Base-by-base conservation (phyloP, 2,888 invertebrate species). In the Heteromyza rotundicornis region DNA sequence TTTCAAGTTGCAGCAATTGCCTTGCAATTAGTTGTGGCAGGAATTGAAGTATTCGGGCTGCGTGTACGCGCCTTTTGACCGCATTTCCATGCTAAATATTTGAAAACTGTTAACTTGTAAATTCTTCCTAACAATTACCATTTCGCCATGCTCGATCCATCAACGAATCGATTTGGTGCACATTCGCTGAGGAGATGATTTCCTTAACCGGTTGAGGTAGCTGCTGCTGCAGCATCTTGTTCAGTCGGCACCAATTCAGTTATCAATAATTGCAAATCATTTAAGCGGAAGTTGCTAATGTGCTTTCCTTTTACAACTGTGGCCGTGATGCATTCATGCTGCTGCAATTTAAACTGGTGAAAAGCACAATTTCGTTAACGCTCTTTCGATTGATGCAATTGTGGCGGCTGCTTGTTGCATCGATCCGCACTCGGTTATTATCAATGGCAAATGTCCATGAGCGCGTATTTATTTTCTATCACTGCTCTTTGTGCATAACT, bases 201-300 rank as follows among this genome's bases (percentile, higher is more conserved):
- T n/a, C n/a, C n/a, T n/a, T n/a, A n/a, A n/a, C n/a, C n/a, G n/a
- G n/a, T n/a, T n/a, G n/a, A n/a, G n/a, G n/a, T n/a, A n/a, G n/a
- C 40, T 3, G 16, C 5, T 3, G 40, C 40, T 14, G 40, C 40
- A 10, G 16, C 40, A 40, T 10, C 40, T 3, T 17, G 3, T 2
- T 2, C 47, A 14, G 2, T 19, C 7, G 3, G 19, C 19, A 17
- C 47, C 17, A 19, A 19, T 47, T 47, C 47, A 2, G 19, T 47
- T 47, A 47, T 47, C 17, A 47, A 47, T 47, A 19, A 47, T 47
- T 17, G 47, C 47, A 20, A 47, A 40, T 40, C 40, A 40, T 40
- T 40, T 40, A 40, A 40, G 40, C 40, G 40, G 40, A 40, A 10
- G 40, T n/a, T 10, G n/a, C 16, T 40, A 40, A 40, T 40, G 40